Evolutionary conservation across 2,113 vertebrate genomes (phyloP).

Genomic region (Grus americana): DNA sequence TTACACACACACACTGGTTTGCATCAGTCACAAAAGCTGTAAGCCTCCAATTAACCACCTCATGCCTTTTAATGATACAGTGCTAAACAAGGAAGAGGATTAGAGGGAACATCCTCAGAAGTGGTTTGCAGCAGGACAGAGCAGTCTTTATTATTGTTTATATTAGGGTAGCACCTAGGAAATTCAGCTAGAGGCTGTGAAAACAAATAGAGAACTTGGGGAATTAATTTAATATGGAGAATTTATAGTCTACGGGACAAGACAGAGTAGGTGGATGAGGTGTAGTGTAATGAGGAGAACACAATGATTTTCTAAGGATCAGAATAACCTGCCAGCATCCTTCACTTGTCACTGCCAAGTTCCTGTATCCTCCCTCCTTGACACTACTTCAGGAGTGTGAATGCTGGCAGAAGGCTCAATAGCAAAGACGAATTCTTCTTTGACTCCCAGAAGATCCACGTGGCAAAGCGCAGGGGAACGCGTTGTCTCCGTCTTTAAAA

Average conservation of each 20-base stretch:
- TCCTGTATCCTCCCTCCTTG: background rate
- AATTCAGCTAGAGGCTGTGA: slow-evolving; percentile 63
- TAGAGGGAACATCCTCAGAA: slow-evolving; percentile 51
- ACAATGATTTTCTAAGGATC: slow-evolving; percentile 44
- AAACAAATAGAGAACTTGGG: slow-evolving; percentile 52
- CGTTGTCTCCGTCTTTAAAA: background rate
- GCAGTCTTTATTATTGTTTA: slow-evolving; percentile 20
- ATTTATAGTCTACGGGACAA: slow-evolving; percentile 35
- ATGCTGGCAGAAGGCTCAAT: background rate
- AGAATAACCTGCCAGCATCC: slow-evolving; percentile 28
- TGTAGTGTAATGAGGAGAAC: slow-evolving; percentile 6
- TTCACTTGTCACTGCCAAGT: background rate
- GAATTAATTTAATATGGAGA: slow-evolving; percentile 18
- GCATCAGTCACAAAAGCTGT: slow-evolving; percentile 56
- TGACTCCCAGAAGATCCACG: background rate
- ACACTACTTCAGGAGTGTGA: background rate
- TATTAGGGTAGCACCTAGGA: slow-evolving; percentile 51
- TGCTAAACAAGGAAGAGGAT: slow-evolving; percentile 45
- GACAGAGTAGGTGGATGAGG: slow-evolving; percentile 20
- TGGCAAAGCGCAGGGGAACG: background rate
- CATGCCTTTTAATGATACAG: slow-evolving; percentile 58
- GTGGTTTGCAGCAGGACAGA: slow-evolving; percentile 59
- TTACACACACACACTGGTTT: slow-evolving; percentile 2
- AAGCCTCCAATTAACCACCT: slow-evolving; percentile 63
- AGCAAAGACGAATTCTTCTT: background rate